Percentiles rank a stretch among this genome's conserved stretches.
Conservation (phyloP, 35 echinoderm and acorn worm genomes). For the Lytechinus variegatus region DNA sequence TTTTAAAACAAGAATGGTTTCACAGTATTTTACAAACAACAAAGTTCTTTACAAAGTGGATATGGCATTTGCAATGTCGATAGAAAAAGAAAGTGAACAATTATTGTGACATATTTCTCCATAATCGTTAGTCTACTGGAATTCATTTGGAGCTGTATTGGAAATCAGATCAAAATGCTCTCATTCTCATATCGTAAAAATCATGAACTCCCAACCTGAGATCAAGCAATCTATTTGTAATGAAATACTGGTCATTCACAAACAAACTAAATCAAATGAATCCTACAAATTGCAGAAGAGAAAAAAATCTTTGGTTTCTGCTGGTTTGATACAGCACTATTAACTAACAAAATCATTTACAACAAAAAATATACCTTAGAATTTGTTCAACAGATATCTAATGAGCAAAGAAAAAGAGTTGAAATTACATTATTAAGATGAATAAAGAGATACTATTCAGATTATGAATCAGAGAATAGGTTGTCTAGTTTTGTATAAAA, state of each 20-base stretch:
- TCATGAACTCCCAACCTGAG: not conserved
- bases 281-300: not conserved
- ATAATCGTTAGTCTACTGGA: no score
- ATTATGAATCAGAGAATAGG: not conserved
- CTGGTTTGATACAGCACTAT: not conserved
- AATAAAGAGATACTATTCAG: not conserved
- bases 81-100: no score
- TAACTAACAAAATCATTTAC: not conserved
- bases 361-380: no score
- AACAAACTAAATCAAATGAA: not conserved
- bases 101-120: no score
- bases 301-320: not conserved
- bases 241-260: not conserved
- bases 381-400: no score
- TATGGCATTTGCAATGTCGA: no score
- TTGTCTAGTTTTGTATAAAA: not conserved
- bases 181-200: no score
- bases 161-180: no score
- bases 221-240: not conserved
- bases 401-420: not conserved
- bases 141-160: no score
- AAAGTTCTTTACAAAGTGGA: no score
- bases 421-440: not conserved
- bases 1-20: not conserved
- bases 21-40: not conserved